phyloP scores from a whole-genome alignment of 1,140 invertebrate species.

The Apis cerana region DNA sequence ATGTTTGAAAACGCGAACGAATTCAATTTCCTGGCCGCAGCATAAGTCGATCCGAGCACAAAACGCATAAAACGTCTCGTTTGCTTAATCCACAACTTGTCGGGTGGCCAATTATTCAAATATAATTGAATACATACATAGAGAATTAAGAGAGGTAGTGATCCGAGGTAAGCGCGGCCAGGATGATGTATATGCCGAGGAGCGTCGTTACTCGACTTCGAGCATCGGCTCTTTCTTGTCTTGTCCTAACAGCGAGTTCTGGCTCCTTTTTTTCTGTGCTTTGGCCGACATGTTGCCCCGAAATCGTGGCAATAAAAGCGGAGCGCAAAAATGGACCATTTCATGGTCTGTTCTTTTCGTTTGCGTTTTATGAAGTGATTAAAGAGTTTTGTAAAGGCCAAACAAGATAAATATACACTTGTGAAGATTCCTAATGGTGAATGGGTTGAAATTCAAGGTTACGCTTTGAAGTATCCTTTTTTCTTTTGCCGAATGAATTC shows the following conservation, averaged over 20 bases:
- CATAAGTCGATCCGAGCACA: neutral
- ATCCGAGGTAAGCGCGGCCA: constrained; percentile 7
- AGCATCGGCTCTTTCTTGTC: constrained; percentile 49
- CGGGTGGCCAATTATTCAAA: constrained; percentile 67
- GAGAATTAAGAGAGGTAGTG: constrained; percentile 49
- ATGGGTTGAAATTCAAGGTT: constrained; percentile 2
- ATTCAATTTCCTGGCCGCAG: constrained; percentile 1
- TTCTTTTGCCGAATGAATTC: neutral
- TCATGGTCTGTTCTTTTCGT: neutral
- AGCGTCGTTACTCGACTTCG: constrained; percentile 49
- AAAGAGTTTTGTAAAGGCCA: neutral
- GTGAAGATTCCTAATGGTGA: neutral
- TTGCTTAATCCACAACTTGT: constrained; percentile 46
- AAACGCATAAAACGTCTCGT: constrained; percentile 20
- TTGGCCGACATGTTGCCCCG: constrained; percentile 2
- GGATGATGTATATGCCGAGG: constrained; percentile 43
- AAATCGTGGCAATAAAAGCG: constrained; percentile 51
- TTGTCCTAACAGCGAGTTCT: constrained; percentile 10
- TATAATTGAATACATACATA: constrained; percentile 69
- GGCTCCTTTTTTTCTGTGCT: constrained; percentile 42
- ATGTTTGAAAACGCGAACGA: neutral
- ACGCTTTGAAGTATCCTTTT: too few species aligned
- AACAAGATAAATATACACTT: neutral
- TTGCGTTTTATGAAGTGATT: constrained; percentile 10
- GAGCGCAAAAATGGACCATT: constrained; percentile 30